These are phyloP conservation scores for Magallana nippona DNA, from an alignment of 2,888 invertebrate genomes.

Conservation along the genomic window DNA sequence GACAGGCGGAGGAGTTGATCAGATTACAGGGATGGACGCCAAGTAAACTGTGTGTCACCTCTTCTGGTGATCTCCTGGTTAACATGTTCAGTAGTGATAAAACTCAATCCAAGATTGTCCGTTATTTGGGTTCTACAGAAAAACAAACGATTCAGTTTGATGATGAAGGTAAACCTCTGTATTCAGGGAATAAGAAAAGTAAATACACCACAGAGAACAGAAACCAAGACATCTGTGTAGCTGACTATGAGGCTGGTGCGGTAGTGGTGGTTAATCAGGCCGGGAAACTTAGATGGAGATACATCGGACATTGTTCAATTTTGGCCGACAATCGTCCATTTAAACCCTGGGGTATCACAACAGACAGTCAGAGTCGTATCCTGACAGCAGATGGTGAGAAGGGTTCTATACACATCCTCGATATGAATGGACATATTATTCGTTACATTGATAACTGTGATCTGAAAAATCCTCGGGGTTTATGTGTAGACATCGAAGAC, in stretches of 20 bases:
- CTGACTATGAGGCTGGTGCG: neutral
- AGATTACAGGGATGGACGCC: neutral
- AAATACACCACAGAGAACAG: neutral
- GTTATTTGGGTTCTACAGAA: neutral
- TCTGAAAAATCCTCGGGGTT: neutral
- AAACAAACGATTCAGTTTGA: constrained; percentile 14
- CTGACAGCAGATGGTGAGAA: neutral
- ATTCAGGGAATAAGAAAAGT: neutral
- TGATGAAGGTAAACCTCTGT: neutral
- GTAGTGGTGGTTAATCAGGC: neutral
- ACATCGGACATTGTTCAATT: neutral
- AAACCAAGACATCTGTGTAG: neutral
- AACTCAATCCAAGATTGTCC: neutral
- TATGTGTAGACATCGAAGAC: neutral
- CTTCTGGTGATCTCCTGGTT: neutral
- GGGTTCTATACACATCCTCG: neutral
- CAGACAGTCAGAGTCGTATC: neutral
- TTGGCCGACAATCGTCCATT: neutral
- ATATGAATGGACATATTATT: neutral
- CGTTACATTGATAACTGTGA: neutral
- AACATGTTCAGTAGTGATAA: neutral
- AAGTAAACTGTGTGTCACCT: neutral
- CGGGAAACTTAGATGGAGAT: neutral
- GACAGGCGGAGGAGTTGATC: neutral
- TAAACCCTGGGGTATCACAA: neutral